Base-by-base conservation (phyloP, 2,888 invertebrate genomes). In the Trimorus sp. region DNA sequence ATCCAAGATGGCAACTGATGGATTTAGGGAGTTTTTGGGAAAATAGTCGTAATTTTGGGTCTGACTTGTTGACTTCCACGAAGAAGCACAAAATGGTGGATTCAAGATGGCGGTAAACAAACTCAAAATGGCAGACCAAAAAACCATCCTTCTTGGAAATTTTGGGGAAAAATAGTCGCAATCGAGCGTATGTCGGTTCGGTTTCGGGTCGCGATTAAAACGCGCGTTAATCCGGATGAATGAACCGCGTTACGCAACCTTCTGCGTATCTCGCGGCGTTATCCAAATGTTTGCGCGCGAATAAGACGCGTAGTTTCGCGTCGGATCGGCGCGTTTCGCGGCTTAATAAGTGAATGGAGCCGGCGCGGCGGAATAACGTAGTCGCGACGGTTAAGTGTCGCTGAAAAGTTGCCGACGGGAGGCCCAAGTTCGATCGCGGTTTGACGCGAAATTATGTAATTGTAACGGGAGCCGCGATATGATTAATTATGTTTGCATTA, bases 401-500 rank as follows among this genome's bases (percentile, higher is more conserved):
- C 48, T 71, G 42, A 62, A 26, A 26, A 26, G 26, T 26, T 26
- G 26, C 26, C 26, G 26, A 26, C 26, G 26, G 26, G 26, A 26
- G 26, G 26, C 26, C 45, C 37, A 45, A 63, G 37, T 38, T 63
- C 48, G n/a, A 16, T 58, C 26, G 16, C 59, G 40, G 49, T 40
- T 26, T 40, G 59, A 74, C 51, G 65, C 14, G 56, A 42, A 48
- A 75, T 75, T 75, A 75, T 45, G 26, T 75, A 75, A 75, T 75
- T 66, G 8, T 65, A 56, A 51, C 37, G 63, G 63, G 63, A 63
- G 63, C 15, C 8, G 37, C 59, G 16, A 42, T 40, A 51, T 75
- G 75, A 75, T 75, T 66, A 59, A 75, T 75, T 66, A 66, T 75
- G 53, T 75, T 75, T 75, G 60, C 75, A 66, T 59, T 66, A 66